Base-by-base conservation (phyloP, 2,888 invertebrate genomes). In the Incurvaria masculella region DNA sequence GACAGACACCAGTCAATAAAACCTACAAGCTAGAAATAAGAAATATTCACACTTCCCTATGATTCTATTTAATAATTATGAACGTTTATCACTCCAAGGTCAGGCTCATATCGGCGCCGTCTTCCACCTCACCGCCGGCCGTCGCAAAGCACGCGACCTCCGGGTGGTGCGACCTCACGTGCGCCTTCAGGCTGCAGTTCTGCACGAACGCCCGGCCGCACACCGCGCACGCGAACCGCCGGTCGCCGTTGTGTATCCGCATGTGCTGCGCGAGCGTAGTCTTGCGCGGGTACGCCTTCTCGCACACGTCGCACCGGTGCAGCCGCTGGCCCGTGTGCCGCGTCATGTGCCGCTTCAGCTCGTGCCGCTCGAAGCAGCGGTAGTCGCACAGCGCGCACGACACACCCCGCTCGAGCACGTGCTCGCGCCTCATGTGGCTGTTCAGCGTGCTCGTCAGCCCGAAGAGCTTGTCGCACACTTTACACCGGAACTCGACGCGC, bases 171-270 rank as follows among this genome's bases (percentile, higher is more conserved):
- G 75, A 74, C 1, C 73, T 64, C 67, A 75, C 68, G 53, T 79
- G 79, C 50, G 76, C 75, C 51, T 78, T 79, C 47, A 78, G 60
- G 55, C 79, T 78, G 52, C 78, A 75, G 49, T 73, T 74, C 57
- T 79, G 79, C 47, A 79, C 79, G 48, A 79, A 79, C 39, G 72
- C 61, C 26, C 71, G 62, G 2, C 66, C 65, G 48, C 79, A 79
- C 1, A 71, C 57, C 0, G 65, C 61, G 53, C 79, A 79, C 54
- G 68, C 69, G 52, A 78, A 79, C 1, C 79, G 79, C 52, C 78
- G 78, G 43, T 78, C 75, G 53, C 76, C 78, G 0, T 79, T 78
- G 53, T 79, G 79, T 0, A 76, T 76, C 1, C 79, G 62, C 79
- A 79, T 79, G 33, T 70, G 70, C 11, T 67, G 56, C 6, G 42